Percentiles rank a stretch among this genome's conserved stretches.
Evolutionary conservation across 2,888 invertebrate species (phyloP).

Genomic region (Rapana venosa): DNA sequence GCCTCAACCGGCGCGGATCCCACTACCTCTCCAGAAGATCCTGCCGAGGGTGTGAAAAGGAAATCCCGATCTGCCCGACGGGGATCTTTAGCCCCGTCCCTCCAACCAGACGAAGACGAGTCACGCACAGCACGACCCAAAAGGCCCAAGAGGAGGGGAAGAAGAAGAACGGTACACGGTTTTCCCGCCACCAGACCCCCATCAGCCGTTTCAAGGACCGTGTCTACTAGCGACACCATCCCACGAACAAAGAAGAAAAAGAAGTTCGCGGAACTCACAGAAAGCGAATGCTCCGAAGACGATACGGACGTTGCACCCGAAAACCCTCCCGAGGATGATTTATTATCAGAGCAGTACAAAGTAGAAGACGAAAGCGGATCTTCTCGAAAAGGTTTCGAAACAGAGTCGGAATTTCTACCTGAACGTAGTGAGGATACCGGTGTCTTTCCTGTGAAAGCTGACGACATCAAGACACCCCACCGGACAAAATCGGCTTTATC

Average conservation of each 20-base stretch:
- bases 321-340: background rate
- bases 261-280: background rate
- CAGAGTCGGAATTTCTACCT: background rate
- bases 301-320: background rate
- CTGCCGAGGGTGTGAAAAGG: background rate
- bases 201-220: background rate
- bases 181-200: background rate
- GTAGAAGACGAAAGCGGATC: background rate
- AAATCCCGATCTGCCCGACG: background rate
- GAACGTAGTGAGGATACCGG: slow-evolving; percentile 2
- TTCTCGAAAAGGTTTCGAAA: slow-evolving; percentile 5
- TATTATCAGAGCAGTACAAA: background rate
- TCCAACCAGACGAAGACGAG: background rate
- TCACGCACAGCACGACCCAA: background rate
- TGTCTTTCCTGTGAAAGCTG: background rate
- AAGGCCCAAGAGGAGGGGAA: background rate
- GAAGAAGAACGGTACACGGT: background rate
- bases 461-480: background rate
- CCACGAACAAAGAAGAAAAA: background rate
- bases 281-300: background rate
- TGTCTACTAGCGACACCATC: background rate
- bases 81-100: background rate
- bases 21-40: background rate
- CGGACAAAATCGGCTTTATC: background rate
- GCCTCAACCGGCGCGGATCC: background rate